Base-by-base conservation (phyloP, 2,113 vertebrate genomes). In the Salvelinus sp. region DNA sequence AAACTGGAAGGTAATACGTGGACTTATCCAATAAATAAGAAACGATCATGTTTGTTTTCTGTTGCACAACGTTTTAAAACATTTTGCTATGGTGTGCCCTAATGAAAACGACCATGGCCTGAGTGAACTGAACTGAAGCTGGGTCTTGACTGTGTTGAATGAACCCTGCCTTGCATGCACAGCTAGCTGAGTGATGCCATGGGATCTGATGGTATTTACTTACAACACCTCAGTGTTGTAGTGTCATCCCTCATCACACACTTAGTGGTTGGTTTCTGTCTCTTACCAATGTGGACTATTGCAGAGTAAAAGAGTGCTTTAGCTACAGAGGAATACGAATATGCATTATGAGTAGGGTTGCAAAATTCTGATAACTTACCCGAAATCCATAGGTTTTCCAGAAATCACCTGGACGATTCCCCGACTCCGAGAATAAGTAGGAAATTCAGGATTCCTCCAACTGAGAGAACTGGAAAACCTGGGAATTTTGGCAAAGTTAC, bases 291-390 rank as follows among this genome's bases (percentile, higher is more conserved):
- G 69, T 80, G 79, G 69, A 83, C 91, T 92, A 86, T 93, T 83
- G 88, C 38, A 44, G 9, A 12, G 2, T 75, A 84, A 92, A 90
- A 91, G 91, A 73, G 91, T 92, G 90, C 92, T 92, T 95, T 94
- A 92, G 92, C 92, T 93, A 91, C 88, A 91, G 93, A 94, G 91
- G 93, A 95, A 54, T 54, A 54, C 87, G 94, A 93, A 91, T 90
- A 95, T 90, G 93, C 94, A 93, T 94, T 95, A 92, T 91, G 91
- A 92, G 64, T 54, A 54, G 50, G 13, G 50, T 54, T 14, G 14
- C 50, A 54, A 54, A 14, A 54, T 54, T 54, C 50, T 4, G 50
- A 1, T 14, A 14, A 54, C 14, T 54, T 54, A 16, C 50, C 50
- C 50, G 18, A 18, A 54, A 14, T 54, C 50, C 14, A 54, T 3